Base-by-base conservation (phyloP, 2,113 vertebrate genomes). In the Microcebus murinus region DNA sequence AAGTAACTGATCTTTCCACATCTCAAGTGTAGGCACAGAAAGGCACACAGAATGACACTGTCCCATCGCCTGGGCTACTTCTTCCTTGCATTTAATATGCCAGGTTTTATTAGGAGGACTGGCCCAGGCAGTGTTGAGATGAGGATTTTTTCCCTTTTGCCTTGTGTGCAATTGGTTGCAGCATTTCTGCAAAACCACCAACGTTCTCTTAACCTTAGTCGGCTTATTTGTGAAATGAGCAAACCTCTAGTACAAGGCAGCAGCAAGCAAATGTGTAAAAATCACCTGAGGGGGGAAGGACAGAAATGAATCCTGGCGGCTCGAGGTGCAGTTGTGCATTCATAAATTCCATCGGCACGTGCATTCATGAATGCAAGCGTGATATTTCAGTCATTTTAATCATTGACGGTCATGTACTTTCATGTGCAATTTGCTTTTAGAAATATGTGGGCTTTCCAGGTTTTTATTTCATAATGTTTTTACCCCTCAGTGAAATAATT, bases 391-490 rank as follows among this genome's bases (percentile, higher is more conserved):
- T 67, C 83, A n/a, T 71, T 87, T 50, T 61, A 57, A 67, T 89
- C 82, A 34, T 18, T 17, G 20, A 57, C 42, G 34, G 8, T 29
- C 34, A 36, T 84, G 31, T 20, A 52, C 20, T 71, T 95, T 94
- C 52, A 45, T 80, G 59, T 92, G 45, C n/a, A 92, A 34, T 92
- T 87, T 65, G 42, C 77, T 92, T 88, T 95, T 79, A 55, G 90
- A 96, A 84, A 81, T 45, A 48, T 23, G 42, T 84, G 85, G 67
- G 31, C 39, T 94, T 67, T 73, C 68, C 45, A 57, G 65, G 59
- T 87, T 94, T 93, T 92, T 55, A 89, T 89, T 96, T 91, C 18
- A 39, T 63, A 34, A 84, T 61, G 29, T 52, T 74, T 52, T 39
- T 45, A 29, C 68, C 63, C 74, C n/a, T 91, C 27, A 31, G 80